Evolutionary conservation across 2,113 vertebrate genomes (phyloP), one percentile per base, ranked within the genome.

Genomic region (Galeopterus variegatus): DNA sequence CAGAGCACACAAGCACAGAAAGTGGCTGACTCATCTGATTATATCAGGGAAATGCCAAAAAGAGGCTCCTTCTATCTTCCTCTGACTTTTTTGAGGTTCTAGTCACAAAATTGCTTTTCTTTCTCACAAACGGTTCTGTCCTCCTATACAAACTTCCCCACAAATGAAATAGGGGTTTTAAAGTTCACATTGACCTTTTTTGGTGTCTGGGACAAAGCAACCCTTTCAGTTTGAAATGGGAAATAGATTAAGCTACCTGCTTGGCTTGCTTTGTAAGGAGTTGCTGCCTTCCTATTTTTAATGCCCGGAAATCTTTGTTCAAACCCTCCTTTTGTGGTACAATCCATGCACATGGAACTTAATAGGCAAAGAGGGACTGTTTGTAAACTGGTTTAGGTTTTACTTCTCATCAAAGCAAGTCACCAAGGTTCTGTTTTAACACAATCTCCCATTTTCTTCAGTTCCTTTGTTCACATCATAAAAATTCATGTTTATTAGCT

Each of bases 121-220:
- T 52, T 92, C 75, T 90, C 84, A 88, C 54, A 87, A 91, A 88
- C 81, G 70, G 41, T 75, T 86, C 48, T 48, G 28, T 94, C 6
- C 41, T 83, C 6, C 41, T 83, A 48, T 48, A 89, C 73, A 94
- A 97, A 96, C 23, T 11, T 8, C 75, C 60, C 62, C 95, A 52
- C 73, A 97, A 91, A 95, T 60, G 70, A 94, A 95, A 95, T 67
- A 67, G 45, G 62, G 12, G 17, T 67, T 95, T 94, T 75, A 92
- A 97, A 95, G 91, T 97, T 96, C 96, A 95, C 23, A 52, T 14
- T 87, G 93, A 96, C 88, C 85, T 86, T 96, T 92, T 86, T 58
- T 28, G 77, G 79, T 72, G 65, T 82, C 88, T 79, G 15, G 65
- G 62, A 97, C 70, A 82, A 95, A 31, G 76, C 17, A 41, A 54